These are phyloP conservation scores for Arenicola marina DNA, from an alignment of 2,888 invertebrate genomes.

Conservation along the genomic window DNA sequence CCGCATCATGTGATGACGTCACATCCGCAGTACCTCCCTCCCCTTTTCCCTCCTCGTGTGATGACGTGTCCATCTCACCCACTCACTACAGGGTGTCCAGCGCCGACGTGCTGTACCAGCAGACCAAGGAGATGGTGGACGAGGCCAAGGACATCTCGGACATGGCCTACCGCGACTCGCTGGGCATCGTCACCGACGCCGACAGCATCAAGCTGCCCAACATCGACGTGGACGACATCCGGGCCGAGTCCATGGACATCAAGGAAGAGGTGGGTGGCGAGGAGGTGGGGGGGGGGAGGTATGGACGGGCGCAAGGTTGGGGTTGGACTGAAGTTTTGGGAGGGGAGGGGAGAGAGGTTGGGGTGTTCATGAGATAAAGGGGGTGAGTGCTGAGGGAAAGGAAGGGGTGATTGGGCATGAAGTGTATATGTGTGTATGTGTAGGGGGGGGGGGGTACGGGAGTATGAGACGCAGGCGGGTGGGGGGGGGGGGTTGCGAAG, in stretches of 20 bases:
- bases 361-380: no score
- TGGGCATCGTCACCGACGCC: constrained; percentile 79
- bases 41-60: no score
- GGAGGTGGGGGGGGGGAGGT: constrained; percentile 25
- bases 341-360: neutral
- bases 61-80: no score
- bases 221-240: constrained; percentile 74
- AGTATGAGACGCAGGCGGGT: no score
- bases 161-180: constrained; percentile 79
- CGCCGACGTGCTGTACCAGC: neutral
- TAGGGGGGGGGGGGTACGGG: no score
- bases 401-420: no score
- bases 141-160: constrained; percentile 76
- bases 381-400: no score
- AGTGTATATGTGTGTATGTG: no score
- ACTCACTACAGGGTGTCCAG: neutral
- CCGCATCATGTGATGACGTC: no score
- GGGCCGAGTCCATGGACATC: constrained; percentile 71
- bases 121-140: constrained; percentile 72
- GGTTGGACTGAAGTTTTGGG: neutral
- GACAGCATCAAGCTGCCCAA: constrained; percentile 78
- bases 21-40: no score
- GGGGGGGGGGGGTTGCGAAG: no score
- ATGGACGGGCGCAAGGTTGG: neutral
- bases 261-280: constrained; percentile 68